Evolutionary conservation across 2,888 invertebrate species (phyloP).

Genomic region (Holacanthella duospinosa): DNA sequence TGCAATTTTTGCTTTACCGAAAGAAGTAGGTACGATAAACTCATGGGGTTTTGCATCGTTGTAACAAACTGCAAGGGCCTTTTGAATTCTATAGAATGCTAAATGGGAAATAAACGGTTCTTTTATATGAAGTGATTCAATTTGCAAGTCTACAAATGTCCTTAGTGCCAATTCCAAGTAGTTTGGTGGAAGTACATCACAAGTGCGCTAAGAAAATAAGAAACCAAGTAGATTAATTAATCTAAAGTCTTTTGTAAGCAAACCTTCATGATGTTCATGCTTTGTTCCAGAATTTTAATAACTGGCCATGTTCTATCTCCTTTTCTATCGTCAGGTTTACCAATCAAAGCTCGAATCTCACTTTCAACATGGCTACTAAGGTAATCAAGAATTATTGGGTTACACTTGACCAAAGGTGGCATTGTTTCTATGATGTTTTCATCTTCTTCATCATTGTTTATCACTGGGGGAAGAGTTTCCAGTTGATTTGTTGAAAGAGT

Average conservation of each 20-base stretch:
- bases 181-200: slow-evolving; percentile 5
- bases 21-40: too few species aligned
- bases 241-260: too few species aligned
- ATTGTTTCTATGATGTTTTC: not conserved
- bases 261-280: not conserved
- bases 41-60: slow-evolving; percentile 11
- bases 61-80: slow-evolving; percentile 14
- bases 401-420: not conserved
- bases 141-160: slow-evolving; percentile 14
- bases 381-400: not conserved
- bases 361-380: not conserved
- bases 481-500: too few species aligned
- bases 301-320: not conserved
- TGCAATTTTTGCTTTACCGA: too few species aligned
- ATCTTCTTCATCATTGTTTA: too few species aligned
- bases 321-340: not conserved
- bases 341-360: not conserved
- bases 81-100: slow-evolving; percentile 11
- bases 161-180: slow-evolving; percentile 13
- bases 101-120: slow-evolving; percentile 17
- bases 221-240: not conserved
- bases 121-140: slow-evolving; percentile 11
- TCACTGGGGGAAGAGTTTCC: too few species aligned
- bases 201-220: slow-evolving; percentile 8
- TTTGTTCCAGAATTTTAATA: not conserved